Evolutionary conservation across 2,797 vertebrate genomes (phyloP).

Genomic region (Naso thynnoides): DNA sequence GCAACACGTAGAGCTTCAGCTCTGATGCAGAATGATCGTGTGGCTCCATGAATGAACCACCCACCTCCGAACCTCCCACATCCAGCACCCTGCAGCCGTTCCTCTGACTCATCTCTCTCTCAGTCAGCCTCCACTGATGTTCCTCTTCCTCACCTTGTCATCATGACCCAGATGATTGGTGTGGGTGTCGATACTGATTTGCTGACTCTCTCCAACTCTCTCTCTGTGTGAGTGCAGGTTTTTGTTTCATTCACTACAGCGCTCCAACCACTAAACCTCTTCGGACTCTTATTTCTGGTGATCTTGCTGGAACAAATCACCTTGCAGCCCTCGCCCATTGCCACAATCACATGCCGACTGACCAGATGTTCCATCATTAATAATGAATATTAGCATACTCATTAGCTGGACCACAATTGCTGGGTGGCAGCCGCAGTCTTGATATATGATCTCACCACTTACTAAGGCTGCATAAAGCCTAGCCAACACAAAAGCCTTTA

Average conservation of each 20-base stretch:
- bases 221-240: not conserved
- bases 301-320: constrained; percentile 46
- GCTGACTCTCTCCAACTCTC: constrained; percentile 22
- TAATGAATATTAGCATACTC: constrained; percentile 64
- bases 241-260: constrained; percentile 50
- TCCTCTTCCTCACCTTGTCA: constrained; percentile 69
- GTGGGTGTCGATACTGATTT: constrained; percentile 61
- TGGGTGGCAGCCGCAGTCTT: constrained; percentile 19
- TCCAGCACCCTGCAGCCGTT: constrained; percentile 66
- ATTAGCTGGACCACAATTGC: constrained; percentile 47
- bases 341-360: constrained; percentile 41
- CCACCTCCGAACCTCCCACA: constrained; percentile 72
- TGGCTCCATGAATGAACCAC: constrained; percentile 70
- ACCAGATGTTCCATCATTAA: constrained; percentile 71
- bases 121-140: constrained; percentile 69
- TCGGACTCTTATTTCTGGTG: constrained; percentile 36
- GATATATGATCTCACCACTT: constrained; percentile 44
- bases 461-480: constrained; percentile 11
- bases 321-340: constrained; percentile 17
- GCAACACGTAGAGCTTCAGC: constrained; percentile 45
- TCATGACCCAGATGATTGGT: constrained; percentile 56
- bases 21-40: constrained; percentile 49
- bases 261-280: constrained; percentile 29
- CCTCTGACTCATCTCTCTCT: constrained; percentile 73
- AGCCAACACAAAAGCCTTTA: constrained; percentile 45